Evolutionary conservation across 1,140 invertebrate species (phyloP), one percentile per base, ranked within the genome.

Genomic region (Sarcophaga peregrina): DNA sequence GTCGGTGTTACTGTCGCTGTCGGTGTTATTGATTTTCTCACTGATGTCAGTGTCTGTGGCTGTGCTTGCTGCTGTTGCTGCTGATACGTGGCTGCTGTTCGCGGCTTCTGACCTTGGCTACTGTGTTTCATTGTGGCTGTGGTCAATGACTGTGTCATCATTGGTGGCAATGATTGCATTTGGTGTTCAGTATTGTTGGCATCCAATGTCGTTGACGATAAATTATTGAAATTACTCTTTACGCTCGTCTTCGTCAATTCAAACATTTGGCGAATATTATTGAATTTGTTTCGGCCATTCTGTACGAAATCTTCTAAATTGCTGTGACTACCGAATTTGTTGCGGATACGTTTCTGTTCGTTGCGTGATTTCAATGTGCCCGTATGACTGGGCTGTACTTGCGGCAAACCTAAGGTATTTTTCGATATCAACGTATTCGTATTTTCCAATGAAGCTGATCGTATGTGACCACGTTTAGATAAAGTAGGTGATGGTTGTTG

Each of bases 241-340:
- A 7, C 58, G 48, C 13, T 68, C 46, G 75, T 85, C 87, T 75
- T 89, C 81, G 85, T 84, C 73, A 81, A 81, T 74, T 90, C 88
- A 76, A 90, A 90, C 89, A 90, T 90, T 85, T 89, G 89, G n/a
- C 89, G 86, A 48, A 90, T 89, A 73, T 90, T 90, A 50, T 90
- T 89, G 84, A 90, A 90, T 84, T 90, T 90, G 81, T 84, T 86
- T 72, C 88, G 89, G 82, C 87, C 84, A 46, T 87, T 85, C 3
- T 50, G 83, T 20, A 81, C 48, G 68, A 84, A 82, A 4, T 54
- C 85, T 68, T 81, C 82, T 76, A 90, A 82, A 82, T 90, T 90
- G 82, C 84, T 90, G 84, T 90, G 85, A n/a, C 89, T 90, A 52
- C 89, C 89, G 50, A 88, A 90, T 82, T 90, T 90, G 78, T 87